Evolutionary conservation across 2,888 invertebrate species (phyloP), one percentile per base, ranked within the genome.

Genomic region (Lamellibrachia columna): DNA sequence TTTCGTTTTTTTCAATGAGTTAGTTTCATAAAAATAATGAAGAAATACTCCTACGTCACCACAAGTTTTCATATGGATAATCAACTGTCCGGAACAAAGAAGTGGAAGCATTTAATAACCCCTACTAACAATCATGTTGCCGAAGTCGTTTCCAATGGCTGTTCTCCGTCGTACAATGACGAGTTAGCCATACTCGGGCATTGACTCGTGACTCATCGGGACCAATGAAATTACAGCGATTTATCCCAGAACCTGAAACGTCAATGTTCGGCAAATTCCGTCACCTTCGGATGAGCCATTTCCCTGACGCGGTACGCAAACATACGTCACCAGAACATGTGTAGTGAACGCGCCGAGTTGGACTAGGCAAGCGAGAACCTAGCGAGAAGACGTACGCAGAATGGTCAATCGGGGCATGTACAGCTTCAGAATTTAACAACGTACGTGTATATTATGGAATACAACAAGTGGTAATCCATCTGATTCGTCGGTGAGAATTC

Each of bases 131-230:
- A 75, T 75, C 75, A 75, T 75, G 75, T 75, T 75, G 75, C 75
- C 75, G 75, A 75, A 75, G 75, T 75, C 91, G 58, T 91, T 91
- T 91, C 55, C 91, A 55, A 91, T 91, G 91, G 53, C 91, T 91
- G 91, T 75, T 75, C 75, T 75, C 75, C 75, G 75, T 91, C 91
- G 58, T 91, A 91, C 91, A 91, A 91, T 91, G 91, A 91, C 91
- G 91, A 91, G 91, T 91, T 53, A 91, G 58, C 91, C 91, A 75
- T 75, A 75, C 75, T 75, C 75, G 75, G 75, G 75, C 75, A 75
- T 75, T 75, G 75, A 75, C 75, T 75, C 75, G 75, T 75, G 75
- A 75, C 75, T 75, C 75, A 22, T 75, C 75, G 75, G 75, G n/a
- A 75, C 75, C 75, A 75, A 75, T 75, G 75, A 75, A 75, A 75